phyloP scores from a whole-genome alignment of 1,140 invertebrate species.

The Alviniconcha marisindica region DNA sequence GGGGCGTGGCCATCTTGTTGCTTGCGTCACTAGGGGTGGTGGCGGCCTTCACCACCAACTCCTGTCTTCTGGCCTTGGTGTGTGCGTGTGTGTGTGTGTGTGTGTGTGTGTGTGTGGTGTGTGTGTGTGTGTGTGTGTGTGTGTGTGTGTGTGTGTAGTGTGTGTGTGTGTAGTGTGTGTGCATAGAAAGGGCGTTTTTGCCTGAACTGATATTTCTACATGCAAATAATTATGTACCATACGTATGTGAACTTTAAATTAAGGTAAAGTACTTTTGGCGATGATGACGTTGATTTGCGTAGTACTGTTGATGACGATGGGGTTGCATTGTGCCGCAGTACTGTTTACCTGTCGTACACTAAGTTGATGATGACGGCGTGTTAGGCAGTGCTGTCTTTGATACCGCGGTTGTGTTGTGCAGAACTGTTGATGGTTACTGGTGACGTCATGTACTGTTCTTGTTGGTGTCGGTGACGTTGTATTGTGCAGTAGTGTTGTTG shows the following conservation, averaged over 20 bases:
- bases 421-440: no score
- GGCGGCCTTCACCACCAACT: background rate
- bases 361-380: background rate
- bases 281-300: no score
- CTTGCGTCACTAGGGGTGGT: background rate
- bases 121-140: background rate
- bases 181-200: no score
- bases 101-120: background rate
- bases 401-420: no score
- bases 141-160: background rate
- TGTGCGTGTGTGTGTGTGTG: background rate
- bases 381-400: no score
- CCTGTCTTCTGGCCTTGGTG: constrained; percentile 3
- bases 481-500: background rate
- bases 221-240: no score
- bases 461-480: background rate
- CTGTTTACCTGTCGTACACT: background rate
- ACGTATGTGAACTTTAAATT: no score
- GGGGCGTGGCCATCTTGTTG: background rate
- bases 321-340: background rate
- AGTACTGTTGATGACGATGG: background rate
- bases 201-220: no score
- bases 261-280: no score
- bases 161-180: background rate
- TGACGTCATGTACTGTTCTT: no score